Evolutionary conservation across 2,888 invertebrate genomes (phyloP), one percentile per base, ranked within the genome.

Genomic region (Clanis bilineata): DNA sequence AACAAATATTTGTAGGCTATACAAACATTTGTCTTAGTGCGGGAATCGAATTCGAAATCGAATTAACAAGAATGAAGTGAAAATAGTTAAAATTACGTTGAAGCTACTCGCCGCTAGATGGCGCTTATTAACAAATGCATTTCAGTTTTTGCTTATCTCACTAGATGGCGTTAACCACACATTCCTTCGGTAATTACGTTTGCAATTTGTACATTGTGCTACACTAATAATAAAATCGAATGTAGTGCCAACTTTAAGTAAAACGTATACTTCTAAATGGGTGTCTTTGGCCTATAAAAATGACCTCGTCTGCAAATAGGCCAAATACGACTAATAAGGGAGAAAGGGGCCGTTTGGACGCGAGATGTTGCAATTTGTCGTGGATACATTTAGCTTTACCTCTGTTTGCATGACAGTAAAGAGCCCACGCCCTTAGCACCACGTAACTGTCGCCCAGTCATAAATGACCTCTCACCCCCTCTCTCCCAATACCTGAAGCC

Each of bases 401-500:
- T 76, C 79, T 86, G 90, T 90, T 90, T 88, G 88, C 86, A 83
- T 85, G 85, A 72, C 79, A 81, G 80, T 89, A 88, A 87, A 88
- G 71, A 77, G 72, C 80, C 83, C 90, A 87, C 90, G 80, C 90
- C 90, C 87, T 83, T 67, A 71, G 70, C 67, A 72, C 78, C 82
- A 76, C 79, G 79, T 76, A 74, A 71, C 69, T 62, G 60, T 61
- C 61, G 62, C 61, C 89, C 84, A 84, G 22, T 67, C 36, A 79
- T 68, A 38, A 15, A 54, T 63, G 86, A 77, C 58, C 80, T 61
- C 62, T 64, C 70, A 57, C 67, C 56, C 36, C 55, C 59, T 38
- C 15, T 18, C 5, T 32, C 32, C 12, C n/a, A 5, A 3, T 43
- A 55, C 32, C 38, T 32, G 15, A 41, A 32, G 15, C 21, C 22